Conservation (phyloP, 1,140 invertebrate species). For the Drosophila oshimai region DNA sequence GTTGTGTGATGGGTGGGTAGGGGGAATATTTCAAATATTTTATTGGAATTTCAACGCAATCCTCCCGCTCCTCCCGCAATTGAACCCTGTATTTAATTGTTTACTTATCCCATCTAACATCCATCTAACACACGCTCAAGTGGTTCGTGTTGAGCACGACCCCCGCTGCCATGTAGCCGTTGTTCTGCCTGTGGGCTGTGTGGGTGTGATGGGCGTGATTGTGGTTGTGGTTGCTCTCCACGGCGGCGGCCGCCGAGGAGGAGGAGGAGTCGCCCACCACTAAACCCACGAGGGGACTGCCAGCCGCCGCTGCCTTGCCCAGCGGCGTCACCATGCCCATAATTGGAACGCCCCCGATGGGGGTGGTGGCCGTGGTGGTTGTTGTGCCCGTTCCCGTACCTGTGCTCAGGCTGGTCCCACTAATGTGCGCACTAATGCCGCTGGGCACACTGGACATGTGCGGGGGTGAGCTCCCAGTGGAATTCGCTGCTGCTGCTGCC, state of each 20-base stretch:
- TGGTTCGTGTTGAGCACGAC: conserved; percentile 80
- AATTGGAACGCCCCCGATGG: conserved; percentile 53
- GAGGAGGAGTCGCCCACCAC: conserved; percentile 19
- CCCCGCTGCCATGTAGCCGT: conserved; percentile 74
- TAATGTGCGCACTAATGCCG: conserved; percentile 79
- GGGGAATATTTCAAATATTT: too few species aligned
- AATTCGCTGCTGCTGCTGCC: background rate
- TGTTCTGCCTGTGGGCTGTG: conserved; percentile 39
- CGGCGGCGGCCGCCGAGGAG: too few species aligned
- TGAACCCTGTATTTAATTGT: background rate
- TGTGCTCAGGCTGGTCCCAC: conserved; percentile 75
- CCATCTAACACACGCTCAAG: conserved; percentile 82
- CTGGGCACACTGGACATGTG: conserved; percentile 78
- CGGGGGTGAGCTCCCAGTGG: conserved; percentile 19
- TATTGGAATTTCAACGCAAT: too few species aligned
- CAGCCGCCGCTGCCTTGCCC: conserved; percentile 51
- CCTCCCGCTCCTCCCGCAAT: too few species aligned
- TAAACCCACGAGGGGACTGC: conserved; percentile 59
- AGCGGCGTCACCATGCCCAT: conserved; percentile 19
- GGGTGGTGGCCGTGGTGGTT: conserved; percentile 73
- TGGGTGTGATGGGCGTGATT: conserved; percentile 41
- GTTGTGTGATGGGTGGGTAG: too few species aligned
- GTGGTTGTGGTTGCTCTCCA: conserved; percentile 45
- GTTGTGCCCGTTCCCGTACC: conserved; percentile 57
- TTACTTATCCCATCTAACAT: background rate